A percentile compares a stretch with the other conserved stretches of the same genome.
Evolutionary conservation across 1,140 invertebrate genomes (phyloP).

Genomic region (Argopecten irradians): DNA sequence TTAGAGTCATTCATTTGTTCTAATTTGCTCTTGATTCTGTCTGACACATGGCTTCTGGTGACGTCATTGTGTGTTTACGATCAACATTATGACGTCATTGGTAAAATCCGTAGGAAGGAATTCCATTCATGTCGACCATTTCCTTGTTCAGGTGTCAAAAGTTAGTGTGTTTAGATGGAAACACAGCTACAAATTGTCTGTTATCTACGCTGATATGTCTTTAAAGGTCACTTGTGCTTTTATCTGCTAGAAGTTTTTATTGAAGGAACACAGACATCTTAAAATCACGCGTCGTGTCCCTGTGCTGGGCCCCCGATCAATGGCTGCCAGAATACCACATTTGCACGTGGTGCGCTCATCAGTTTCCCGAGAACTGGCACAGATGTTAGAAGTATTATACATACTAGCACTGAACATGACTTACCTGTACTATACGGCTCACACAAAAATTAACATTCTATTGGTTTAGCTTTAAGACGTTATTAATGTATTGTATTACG

Average conservation of each 20-base stretch:
- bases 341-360: neutral
- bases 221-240: constrained; percentile 15
- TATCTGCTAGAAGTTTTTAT: neutral
- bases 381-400: neutral
- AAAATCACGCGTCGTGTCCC: neutral
- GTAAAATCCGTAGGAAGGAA: neutral
- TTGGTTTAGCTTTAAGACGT: too few species aligned
- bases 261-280: constrained; percentile 2
- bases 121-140: neutral
- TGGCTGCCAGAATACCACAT: neutral
- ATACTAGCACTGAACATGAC: neutral
- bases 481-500: too few species aligned
- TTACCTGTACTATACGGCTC: neutral
- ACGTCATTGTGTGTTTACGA: neutral
- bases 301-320: neutral
- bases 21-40: neutral
- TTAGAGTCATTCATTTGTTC: neutral
- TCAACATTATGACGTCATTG: neutral
- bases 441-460: too few species aligned
- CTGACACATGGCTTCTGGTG: neutral
- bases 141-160: neutral
- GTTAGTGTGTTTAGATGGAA: neutral
- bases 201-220: neutral
- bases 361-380: neutral
- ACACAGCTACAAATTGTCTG: neutral